These are phyloP conservation scores for Hirundo rustica DNA, from an alignment of 2,797 vertebrate species.

Conservation along the genomic window DNA sequence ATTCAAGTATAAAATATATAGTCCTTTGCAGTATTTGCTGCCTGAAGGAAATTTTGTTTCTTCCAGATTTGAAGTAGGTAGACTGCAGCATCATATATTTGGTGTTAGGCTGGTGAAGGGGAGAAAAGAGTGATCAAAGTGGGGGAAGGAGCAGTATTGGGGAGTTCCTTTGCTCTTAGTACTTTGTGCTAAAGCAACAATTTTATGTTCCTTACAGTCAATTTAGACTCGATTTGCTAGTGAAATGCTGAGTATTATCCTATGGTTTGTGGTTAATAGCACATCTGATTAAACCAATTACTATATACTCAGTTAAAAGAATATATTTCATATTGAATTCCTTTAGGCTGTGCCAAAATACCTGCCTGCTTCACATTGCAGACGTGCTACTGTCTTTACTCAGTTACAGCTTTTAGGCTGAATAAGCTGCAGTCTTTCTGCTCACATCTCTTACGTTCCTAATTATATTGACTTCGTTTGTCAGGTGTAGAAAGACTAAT, in stretches of 20 bases:
- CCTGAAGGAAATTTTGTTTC: background rate
- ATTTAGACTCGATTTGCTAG: background rate
- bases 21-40: background rate
- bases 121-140: background rate
- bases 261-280: background rate
- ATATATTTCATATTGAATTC: background rate
- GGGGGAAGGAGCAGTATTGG: fast-evolving
- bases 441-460: background rate
- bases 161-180: background rate
- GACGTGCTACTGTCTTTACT: background rate
- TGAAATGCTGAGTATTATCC: background rate
- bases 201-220: background rate
- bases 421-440: background rate
- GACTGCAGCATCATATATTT: background rate
- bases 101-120: background rate
- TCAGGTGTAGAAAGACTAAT: background rate
- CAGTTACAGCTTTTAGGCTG: background rate
- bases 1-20: background rate
- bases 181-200: background rate
- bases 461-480: background rate
- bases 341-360: background rate
- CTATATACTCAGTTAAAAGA: background rate
- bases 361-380: background rate
- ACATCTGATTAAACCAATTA: background rate
- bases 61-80: background rate